Evolutionary conservation across 2,113 vertebrate species (phyloP).

Genomic region (Coturnix japonica): DNA sequence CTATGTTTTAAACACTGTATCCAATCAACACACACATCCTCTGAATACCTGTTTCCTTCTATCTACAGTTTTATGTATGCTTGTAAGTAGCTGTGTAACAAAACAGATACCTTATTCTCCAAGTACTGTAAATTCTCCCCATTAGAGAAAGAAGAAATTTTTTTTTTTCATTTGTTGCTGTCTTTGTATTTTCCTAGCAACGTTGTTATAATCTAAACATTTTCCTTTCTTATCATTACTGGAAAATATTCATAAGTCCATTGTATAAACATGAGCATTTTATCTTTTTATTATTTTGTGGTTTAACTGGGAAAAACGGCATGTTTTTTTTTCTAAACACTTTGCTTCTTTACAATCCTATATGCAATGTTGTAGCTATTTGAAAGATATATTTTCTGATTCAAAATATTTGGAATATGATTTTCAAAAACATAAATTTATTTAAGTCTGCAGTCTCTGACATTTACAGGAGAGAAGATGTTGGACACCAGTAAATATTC

Average conservation of each 20-base stretch:
- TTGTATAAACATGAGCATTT: neutral
- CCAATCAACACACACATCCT: neutral
- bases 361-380: neutral
- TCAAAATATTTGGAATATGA: neutral
- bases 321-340: neutral
- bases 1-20: neutral
- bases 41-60: neutral
- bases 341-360: neutral
- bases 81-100: neutral
- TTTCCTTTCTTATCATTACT: neutral
- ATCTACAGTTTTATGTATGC: neutral
- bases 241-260: neutral
- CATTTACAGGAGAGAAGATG: neutral
- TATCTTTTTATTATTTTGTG: neutral
- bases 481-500: neutral
- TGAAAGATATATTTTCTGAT: neutral
- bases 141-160: neutral
- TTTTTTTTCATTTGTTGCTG: neutral
- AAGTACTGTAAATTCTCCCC: neutral
- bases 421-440: constrained; percentile 3
- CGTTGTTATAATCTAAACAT: neutral
- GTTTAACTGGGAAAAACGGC: neutral
- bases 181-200: neutral
- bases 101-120: neutral
- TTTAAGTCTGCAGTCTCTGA: neutral